These are phyloP conservation scores for Drosophila nasuta DNA, from an alignment of 1,140 invertebrate species.

Conservation along the genomic window DNA sequence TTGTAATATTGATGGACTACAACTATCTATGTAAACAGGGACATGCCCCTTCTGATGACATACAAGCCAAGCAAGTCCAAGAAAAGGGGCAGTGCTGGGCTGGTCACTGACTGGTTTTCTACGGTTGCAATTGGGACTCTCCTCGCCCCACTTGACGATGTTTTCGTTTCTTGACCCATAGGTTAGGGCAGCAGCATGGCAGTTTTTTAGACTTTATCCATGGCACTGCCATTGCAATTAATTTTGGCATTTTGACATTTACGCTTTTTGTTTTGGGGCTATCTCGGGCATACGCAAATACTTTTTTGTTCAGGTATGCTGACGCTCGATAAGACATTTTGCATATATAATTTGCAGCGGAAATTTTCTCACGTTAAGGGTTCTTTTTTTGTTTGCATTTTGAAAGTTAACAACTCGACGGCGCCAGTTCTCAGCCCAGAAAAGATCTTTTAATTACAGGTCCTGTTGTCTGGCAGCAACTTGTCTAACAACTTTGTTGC, in stretches of 20 bases:
- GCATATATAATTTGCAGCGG: constrained; percentile 70
- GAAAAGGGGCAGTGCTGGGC: constrained; percentile 68
- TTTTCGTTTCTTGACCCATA: constrained; percentile 52
- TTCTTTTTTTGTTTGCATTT: constrained; percentile 22
- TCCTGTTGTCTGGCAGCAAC: constrained; percentile 37
- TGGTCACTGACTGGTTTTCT: constrained; percentile 37
- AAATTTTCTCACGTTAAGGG: constrained; percentile 80
- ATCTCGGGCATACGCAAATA: constrained; percentile 77
- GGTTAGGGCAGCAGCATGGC: constrained; percentile 43
- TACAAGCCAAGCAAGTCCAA: constrained; percentile 18
- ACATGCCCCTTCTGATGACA: constrained; percentile 20
- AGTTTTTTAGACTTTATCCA: constrained; percentile 62
- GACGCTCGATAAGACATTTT: constrained; percentile 73
- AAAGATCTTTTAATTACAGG: constrained; percentile 66
- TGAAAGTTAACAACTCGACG: constrained; percentile 29
- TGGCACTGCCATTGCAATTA: constrained; percentile 80
- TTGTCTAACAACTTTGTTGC: constrained; percentile 58
- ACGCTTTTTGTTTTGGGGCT: constrained; percentile 73
- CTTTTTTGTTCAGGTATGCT: constrained; percentile 77
- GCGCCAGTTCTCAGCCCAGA: constrained; percentile 47
- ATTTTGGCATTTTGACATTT: constrained; percentile 84
- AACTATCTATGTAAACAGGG: not conserved
- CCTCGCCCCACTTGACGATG: constrained; percentile 3
- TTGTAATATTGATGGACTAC: not conserved
- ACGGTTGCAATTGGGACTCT: not conserved